Percentiles rank a stretch among this genome's conserved stretches.
Conservation (phyloP, 2,113 vertebrate species). For the Ammodytes marinus region DNA sequence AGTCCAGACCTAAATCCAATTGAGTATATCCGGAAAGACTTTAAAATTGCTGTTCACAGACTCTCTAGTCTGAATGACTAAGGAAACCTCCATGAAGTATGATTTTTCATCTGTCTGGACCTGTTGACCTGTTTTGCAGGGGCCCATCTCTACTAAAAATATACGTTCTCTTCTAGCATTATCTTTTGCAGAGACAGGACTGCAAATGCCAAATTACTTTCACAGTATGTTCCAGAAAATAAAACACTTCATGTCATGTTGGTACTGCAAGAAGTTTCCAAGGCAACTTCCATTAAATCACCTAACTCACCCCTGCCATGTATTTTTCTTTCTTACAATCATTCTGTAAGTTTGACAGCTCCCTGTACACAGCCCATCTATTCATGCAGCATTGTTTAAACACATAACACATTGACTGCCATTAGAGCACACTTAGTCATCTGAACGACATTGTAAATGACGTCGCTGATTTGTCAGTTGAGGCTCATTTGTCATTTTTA, state of each 20-base stretch:
- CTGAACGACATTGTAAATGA: slow-evolving; percentile 70
- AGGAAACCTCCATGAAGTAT: no score
- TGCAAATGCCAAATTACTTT: no score
- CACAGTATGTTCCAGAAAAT: no score
- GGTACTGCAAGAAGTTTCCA: slow-evolving; percentile 26
- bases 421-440: slow-evolving; percentile 67
- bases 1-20: no score
- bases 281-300: slow-evolving; percentile 13
- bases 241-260: no score
- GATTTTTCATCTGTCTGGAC: neutral
- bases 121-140: neutral
- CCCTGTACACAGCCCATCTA: neutral
- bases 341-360: slow-evolving; percentile 26
- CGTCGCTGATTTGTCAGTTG: slow-evolving; percentile 72
- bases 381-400: slow-evolving; percentile 51
- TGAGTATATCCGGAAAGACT: no score
- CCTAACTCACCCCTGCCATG: neutral
- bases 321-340: neutral
- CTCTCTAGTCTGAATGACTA: no score
- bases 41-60: no score
- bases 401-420: slow-evolving; percentile 34
- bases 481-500: slow-evolving; percentile 74
- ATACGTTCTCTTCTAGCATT: no score
- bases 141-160: no score
- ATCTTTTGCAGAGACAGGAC: no score